Evolutionary conservation across 64 coral and sea anemone genomes (phyloP).

Genomic region (Pachyseris speciosa): DNA sequence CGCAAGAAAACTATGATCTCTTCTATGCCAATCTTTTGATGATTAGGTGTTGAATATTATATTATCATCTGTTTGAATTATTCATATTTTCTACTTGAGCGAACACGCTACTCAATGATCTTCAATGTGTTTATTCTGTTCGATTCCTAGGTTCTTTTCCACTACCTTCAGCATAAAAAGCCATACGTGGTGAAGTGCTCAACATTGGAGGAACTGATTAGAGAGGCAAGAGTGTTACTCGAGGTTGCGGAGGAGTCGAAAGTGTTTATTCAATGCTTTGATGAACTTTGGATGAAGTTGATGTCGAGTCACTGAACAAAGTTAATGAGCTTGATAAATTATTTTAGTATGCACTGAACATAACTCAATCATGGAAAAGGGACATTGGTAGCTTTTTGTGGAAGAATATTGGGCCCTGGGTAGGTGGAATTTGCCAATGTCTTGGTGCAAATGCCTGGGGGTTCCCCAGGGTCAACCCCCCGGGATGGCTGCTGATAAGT

Average conservation of each 20-base stretch:
- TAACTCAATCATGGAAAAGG: constrained; percentile 49
- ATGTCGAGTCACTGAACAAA: constrained; percentile 56
- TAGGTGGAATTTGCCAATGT: too few relatives aligned
- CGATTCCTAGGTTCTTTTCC: neutral
- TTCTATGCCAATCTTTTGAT: constrained; percentile 1
- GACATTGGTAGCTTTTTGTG: too few relatives aligned
- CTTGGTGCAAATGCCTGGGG: too few relatives aligned
- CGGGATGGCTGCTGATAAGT: too few relatives aligned
- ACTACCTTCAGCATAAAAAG: constrained; percentile 64
- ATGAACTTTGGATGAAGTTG: constrained; percentile 30
- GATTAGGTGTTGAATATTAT: constrained; percentile 14
- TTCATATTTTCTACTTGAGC: constrained; percentile 9
- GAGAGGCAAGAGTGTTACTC: constrained; percentile 59
- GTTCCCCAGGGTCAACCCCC: too few relatives aligned
- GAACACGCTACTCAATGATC: constrained; percentile 12
- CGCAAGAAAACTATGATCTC: neutral
- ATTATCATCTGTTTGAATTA: neutral
- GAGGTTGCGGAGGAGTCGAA: constrained; percentile 65
- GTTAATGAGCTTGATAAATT: constrained; percentile 48
- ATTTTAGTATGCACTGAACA: constrained; percentile 60
- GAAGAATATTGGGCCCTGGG: too few relatives aligned
- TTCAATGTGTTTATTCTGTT: constrained; percentile 49
- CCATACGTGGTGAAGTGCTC: constrained; percentile 60
- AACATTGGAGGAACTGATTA: constrained; percentile 60
- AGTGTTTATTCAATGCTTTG: constrained; percentile 56